phyloP scores from a whole-genome alignment of 2,888 invertebrate species.

The Brachyopa scutellaris region DNA sequence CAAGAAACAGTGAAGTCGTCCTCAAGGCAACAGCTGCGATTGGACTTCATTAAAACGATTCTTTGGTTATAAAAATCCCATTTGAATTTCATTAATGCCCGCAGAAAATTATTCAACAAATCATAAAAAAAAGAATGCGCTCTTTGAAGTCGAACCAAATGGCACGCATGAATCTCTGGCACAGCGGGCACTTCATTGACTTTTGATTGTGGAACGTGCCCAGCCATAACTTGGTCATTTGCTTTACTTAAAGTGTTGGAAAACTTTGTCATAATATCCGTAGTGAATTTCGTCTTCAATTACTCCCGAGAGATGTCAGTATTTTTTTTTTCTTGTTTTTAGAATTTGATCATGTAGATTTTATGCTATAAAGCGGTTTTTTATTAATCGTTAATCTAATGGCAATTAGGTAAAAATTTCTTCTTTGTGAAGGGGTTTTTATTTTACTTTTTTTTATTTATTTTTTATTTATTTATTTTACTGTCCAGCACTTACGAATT shows the following conservation, averaged over 20 bases:
- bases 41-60: constrained; percentile 61
- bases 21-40: constrained; percentile 1
- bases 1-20: not conserved
- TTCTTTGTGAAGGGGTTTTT: constrained; percentile 1
- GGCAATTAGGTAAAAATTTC: constrained; percentile 36
- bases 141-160: constrained; percentile 40
- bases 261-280: too few relatives aligned
- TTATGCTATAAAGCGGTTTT: constrained; percentile 6
- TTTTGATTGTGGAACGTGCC: constrained; percentile 57
- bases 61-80: constrained; percentile 61
- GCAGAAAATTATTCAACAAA: constrained; percentile 65
- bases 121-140: constrained; percentile 60
- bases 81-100: constrained; percentile 58
- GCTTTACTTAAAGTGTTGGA: constrained; percentile 44
- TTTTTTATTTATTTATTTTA: not conserved
- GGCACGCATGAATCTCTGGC: constrained; percentile 51
- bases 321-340: not conserved
- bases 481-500: constrained; percentile 14
- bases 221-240: not conserved
- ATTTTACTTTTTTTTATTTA: not conserved
- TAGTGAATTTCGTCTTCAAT: constrained; percentile 19
- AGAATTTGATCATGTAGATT: constrained; percentile 22
- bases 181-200: constrained; percentile 39
- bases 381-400: constrained; percentile 15
- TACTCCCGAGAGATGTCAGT: constrained; percentile 6